Evolutionary conservation across 1,140 invertebrate genomes (phyloP).

Genomic region (Batillaria attramentaria): DNA sequence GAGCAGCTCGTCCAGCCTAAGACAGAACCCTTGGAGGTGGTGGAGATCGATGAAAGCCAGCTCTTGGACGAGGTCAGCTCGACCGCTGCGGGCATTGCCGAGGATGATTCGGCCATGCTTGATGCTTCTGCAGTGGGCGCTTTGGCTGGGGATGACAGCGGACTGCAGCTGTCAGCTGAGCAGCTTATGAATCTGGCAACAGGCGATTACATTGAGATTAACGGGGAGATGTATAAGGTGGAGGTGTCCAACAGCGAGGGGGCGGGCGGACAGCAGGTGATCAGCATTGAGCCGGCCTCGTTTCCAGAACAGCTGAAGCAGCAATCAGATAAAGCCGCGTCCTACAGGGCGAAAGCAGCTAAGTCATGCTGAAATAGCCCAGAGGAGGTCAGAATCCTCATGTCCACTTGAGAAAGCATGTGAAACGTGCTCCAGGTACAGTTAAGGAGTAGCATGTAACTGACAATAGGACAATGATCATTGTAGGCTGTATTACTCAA

Average conservation of each 20-base stretch:
- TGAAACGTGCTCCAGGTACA: too few relatives aligned
- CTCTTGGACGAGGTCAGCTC: conserved; percentile 11
- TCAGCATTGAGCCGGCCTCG: conserved; percentile 18
- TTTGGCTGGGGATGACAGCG: conserved; percentile 29
- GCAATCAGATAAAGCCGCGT: too few relatives aligned
- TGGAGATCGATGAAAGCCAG: conserved; percentile 16
- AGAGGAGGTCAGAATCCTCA: too few relatives aligned
- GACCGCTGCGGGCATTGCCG: not conserved
- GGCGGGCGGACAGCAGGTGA: not conserved
- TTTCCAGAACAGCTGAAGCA: too few relatives aligned
- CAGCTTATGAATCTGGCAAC: conserved; percentile 61
- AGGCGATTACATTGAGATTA: conserved; percentile 69
- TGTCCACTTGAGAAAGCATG: too few relatives aligned
- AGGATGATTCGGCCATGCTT: not conserved
- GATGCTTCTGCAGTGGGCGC: not conserved
- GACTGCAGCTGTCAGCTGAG: conserved; percentile 60
- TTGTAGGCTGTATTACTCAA: too few relatives aligned
- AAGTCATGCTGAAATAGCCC: too few relatives aligned
- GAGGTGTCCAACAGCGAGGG: conserved; percentile 41
- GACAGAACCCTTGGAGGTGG: conserved; percentile 18
- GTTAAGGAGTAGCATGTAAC: too few relatives aligned
- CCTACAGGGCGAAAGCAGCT: too few relatives aligned
- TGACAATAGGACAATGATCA: too few relatives aligned
- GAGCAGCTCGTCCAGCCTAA: conserved; percentile 26
- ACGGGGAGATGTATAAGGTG: conserved; percentile 69